Percentiles rank a stretch among this genome's conserved stretches.
These are phyloP conservation scores for Cephus sareptanus DNA, from an alignment of 2,888 invertebrate genomes.

Conservation along the genomic window DNA sequence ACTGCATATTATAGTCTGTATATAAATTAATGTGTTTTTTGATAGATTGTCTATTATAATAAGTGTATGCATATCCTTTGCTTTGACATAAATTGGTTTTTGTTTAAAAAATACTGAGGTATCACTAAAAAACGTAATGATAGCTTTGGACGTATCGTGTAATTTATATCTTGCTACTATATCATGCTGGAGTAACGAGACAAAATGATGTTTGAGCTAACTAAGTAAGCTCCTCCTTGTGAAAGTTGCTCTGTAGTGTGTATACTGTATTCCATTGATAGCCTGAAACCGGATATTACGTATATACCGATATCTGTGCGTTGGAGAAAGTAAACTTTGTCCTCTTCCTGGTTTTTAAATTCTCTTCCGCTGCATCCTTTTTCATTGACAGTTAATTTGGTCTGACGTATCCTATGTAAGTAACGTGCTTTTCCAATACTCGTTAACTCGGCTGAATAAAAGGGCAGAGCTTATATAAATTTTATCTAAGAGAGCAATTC, in stretches of 20 bases:
- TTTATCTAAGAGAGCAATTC: too few relatives aligned
- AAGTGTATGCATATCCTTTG: not conserved
- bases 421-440: not conserved
- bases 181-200: not conserved
- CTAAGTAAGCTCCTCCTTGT: not conserved
- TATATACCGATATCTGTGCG: not conserved
- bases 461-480: too few relatives aligned
- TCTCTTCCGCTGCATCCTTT: not conserved
- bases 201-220: not conserved
- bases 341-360: not conserved
- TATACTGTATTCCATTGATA: not conserved
- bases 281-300: not conserved
- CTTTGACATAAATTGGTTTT: not conserved
- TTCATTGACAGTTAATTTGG: not conserved
- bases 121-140: not conserved
- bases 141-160: not conserved
- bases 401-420: not conserved
- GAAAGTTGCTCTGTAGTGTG: not conserved
- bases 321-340: not conserved
- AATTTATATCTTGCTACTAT: not conserved
- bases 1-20: not conserved
- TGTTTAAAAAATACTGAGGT: not conserved
- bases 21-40: not conserved
- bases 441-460: not conserved
- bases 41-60: not conserved